Evolutionary conservation across 2,888 invertebrate species (phyloP).

Genomic region (Octonoba sinensis): DNA sequence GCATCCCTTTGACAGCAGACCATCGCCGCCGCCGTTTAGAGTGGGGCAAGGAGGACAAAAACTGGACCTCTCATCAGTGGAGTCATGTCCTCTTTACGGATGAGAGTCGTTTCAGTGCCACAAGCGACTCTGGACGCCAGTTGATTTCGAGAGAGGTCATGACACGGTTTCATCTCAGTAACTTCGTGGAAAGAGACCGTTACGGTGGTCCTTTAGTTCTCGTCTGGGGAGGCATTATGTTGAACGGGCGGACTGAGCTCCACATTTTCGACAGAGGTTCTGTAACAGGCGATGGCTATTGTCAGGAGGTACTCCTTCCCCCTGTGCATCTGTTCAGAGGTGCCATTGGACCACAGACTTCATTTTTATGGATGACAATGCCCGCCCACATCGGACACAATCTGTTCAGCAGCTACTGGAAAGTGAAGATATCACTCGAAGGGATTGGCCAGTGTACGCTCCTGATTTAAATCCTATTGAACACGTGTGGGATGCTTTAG

Average conservation of each 20-base stretch:
- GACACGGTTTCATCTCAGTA: slow-evolving; percentile 13
- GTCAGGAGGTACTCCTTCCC: background rate
- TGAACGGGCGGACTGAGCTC: slow-evolving; percentile 2
- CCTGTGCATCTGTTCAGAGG: background rate
- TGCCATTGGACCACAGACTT: background rate
- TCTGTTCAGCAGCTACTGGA: slow-evolving; percentile 6
- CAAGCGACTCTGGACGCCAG: background rate
- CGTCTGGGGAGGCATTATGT: slow-evolving; percentile 1
- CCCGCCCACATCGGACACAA: no score
- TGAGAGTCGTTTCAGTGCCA: no score
- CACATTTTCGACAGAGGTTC: no score
- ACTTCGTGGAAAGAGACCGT: slow-evolving; percentile 3
- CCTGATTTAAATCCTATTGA: no score
- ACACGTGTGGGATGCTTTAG: no score
- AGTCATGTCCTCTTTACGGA: no score
- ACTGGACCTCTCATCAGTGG: no score
- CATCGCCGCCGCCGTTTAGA: no score
- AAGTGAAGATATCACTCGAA: slow-evolving; percentile 5
- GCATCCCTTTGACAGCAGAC: no score
- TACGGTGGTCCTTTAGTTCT: slow-evolving; percentile 5
- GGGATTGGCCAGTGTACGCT: background rate
- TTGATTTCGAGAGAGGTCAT: slow-evolving; percentile 9
- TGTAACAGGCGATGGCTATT: no score
- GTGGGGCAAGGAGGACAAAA: no score
- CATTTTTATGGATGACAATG: slow-evolving; percentile 1